phyloP scores from a whole-genome alignment of 2,888 invertebrate species.

The Euzetes globulus region DNA sequence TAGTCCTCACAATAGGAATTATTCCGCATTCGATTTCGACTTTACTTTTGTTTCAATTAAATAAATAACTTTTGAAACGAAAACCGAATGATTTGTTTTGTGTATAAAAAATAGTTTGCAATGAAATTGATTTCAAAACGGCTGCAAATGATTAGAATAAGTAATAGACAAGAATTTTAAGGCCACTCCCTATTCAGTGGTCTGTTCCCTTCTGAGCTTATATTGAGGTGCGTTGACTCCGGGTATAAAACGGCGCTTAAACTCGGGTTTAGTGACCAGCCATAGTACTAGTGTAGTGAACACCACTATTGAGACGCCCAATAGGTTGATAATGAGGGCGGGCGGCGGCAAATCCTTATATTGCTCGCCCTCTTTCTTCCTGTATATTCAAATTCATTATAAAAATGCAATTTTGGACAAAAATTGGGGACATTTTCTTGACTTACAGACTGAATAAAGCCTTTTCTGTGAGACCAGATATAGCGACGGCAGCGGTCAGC shows the following conservation, averaged over 20 bases:
- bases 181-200: neutral
- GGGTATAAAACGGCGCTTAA: constrained; percentile 61
- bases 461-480: constrained; percentile 71
- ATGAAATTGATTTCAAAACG: too few species aligned
- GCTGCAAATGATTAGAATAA: neutral
- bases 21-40: too few species aligned
- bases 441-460: constrained; percentile 53
- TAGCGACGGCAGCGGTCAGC: constrained; percentile 59
- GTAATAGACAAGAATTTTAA: neutral
- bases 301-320: constrained; percentile 60
- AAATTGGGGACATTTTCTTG: neutral
- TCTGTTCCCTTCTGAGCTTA: constrained; percentile 28
- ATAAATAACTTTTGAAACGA: too few species aligned
- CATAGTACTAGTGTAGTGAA: constrained; percentile 64
- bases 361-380: neutral
- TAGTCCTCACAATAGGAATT: too few species aligned
- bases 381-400: neutral
- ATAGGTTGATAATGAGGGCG: constrained; percentile 61
- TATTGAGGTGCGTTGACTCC: constrained; percentile 52
- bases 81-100: too few species aligned
- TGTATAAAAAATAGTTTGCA: too few species aligned
- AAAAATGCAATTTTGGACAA: neutral
- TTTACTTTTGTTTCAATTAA: too few species aligned
- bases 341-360: constrained; percentile 51
- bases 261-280: constrained; percentile 62